Conservation (phyloP, 2,113 vertebrate species). For the Rhinolophus ferrumequinum region DNA sequence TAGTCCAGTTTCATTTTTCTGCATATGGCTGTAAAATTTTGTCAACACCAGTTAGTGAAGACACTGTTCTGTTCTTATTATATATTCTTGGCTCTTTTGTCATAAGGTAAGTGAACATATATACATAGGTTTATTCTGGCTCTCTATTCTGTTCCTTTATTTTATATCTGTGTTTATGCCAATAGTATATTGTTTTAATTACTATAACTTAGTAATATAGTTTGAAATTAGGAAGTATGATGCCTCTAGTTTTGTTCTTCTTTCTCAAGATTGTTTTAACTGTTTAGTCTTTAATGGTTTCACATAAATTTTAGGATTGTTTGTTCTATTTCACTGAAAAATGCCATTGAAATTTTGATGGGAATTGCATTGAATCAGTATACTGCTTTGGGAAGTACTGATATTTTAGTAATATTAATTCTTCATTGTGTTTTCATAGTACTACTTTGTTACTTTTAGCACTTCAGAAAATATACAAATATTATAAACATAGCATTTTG, state of each 20-base stretch:
- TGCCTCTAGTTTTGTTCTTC: neutral
- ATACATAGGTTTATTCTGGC: neutral
- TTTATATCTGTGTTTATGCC: neutral
- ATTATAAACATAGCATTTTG: neutral
- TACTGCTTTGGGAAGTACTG: neutral
- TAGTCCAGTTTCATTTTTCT: neutral
- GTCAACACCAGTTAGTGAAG: neutral
- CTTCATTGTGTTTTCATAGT: neutral
- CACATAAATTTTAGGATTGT: neutral
- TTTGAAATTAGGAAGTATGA: neutral
- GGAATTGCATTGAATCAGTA: neutral
- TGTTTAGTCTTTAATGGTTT: neutral
- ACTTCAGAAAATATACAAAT: neutral
- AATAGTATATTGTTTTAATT: neutral
- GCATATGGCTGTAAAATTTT: neutral
- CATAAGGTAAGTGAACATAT: neutral
- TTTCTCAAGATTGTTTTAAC: neutral
- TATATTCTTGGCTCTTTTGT: neutral
- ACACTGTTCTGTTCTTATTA: neutral
- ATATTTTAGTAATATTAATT: neutral
- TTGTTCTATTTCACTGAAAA: neutral
- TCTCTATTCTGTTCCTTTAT: neutral
- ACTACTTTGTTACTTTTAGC: neutral
- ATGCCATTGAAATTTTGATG: neutral
- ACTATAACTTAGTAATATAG: neutral